Conservation (phyloP, 2,113 vertebrate species). For the Zingel zingel region DNA sequence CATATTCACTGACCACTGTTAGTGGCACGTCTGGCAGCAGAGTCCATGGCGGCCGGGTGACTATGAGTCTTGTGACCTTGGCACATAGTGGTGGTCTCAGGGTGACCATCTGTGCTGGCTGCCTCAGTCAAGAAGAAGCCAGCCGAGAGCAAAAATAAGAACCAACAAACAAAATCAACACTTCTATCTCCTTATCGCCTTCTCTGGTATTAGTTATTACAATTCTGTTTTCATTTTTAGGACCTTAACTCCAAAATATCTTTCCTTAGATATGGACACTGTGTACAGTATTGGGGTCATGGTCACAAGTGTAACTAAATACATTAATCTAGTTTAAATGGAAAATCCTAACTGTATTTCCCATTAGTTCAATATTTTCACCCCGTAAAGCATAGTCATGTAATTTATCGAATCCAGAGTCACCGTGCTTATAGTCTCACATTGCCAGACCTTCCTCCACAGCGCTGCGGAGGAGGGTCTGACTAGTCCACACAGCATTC, state of each 20-base stretch:
- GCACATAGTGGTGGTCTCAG: slow-evolving; percentile 58
- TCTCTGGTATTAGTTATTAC: neutral
- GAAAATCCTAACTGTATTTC: neutral
- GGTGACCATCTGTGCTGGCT: slow-evolving; percentile 78
- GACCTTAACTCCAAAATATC: neutral
- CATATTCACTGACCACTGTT: slow-evolving; percentile 39
- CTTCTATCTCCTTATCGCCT: neutral
- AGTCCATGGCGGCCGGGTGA: neutral
- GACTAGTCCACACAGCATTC: too few species aligned
- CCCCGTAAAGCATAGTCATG: neutral
- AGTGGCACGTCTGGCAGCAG: slow-evolving; percentile 24
- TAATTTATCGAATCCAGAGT: neutral
- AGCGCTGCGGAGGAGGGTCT: too few species aligned
- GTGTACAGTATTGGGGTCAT: neutral
- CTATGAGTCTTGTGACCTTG: slow-evolving; percentile 64
- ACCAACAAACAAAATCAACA: slow-evolving; percentile 1
- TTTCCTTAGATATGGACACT: neutral
- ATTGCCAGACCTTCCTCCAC: too few species aligned
- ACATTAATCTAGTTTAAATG: neutral
- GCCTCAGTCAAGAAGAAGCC: slow-evolving; percentile 32
- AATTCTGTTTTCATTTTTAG: neutral
- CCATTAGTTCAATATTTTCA: neutral
- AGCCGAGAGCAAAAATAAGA: slow-evolving; percentile 24
- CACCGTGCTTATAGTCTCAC: neutral
- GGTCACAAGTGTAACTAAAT: neutral